These are phyloP conservation scores for Philopedon plagiatum DNA, from an alignment of 2,888 invertebrate genomes.

Conservation along the genomic window DNA sequence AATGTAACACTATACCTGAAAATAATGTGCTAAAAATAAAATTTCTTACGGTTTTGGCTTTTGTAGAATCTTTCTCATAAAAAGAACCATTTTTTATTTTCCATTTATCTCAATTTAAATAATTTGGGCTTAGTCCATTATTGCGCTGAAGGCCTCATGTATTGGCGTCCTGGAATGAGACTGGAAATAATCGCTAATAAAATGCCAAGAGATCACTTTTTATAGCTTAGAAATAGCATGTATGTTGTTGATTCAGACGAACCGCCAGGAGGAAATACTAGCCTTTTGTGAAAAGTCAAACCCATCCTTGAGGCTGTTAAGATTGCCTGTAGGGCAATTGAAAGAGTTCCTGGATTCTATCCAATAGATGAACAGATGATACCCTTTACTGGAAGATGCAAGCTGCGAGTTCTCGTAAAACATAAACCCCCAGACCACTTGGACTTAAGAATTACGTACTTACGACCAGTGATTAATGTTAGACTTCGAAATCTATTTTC, in stretches of 20 bases:
- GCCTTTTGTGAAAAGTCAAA: not conserved
- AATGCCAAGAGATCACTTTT: not conserved
- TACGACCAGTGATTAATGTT: too few species aligned
- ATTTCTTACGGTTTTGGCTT: too few species aligned
- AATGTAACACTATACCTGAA: too few species aligned
- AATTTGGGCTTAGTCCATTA: too few species aligned
- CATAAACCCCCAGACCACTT: too few species aligned
- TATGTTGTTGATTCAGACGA: not conserved
- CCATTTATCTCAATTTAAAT: too few species aligned
- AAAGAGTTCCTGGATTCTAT: constrained; percentile 1
- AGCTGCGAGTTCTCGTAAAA: not conserved
- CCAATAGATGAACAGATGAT: not conserved
- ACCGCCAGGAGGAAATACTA: not conserved
- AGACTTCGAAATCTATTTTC: too few species aligned
- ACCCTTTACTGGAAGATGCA: not conserved
- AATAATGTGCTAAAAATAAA: too few species aligned
- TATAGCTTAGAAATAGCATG: not conserved
- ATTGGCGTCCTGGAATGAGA: not conserved
- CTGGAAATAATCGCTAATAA: not conserved
- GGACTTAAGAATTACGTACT: too few species aligned
- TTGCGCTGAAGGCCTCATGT: too few species aligned
- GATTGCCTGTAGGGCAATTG: not conserved
- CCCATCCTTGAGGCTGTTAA: constrained; percentile 1
- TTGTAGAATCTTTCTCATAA: too few species aligned
- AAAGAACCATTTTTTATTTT: too few species aligned